These are phyloP conservation scores for Luehdorfia chinensis DNA, from an alignment of 1,140 invertebrate genomes.

Conservation along the genomic window DNA sequence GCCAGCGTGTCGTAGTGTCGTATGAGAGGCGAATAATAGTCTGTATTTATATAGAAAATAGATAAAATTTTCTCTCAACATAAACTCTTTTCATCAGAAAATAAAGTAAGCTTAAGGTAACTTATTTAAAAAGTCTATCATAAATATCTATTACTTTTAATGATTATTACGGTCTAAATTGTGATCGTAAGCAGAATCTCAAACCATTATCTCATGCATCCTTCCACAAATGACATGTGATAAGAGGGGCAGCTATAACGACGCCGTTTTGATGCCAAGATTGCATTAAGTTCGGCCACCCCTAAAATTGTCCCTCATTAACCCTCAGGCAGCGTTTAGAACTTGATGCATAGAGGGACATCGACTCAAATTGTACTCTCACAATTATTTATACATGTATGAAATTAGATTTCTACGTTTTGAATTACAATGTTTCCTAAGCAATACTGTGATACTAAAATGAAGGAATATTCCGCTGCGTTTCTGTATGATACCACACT, in stretches of 20 bases:
- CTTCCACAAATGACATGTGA: conserved; percentile 9
- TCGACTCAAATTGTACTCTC: not conserved
- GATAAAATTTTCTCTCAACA: too few species aligned
- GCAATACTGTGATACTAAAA: too few species aligned
- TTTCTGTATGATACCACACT: too few species aligned
- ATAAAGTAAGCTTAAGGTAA: too few species aligned
- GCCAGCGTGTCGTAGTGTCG: too few species aligned
- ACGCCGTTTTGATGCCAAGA: conserved; percentile 14
- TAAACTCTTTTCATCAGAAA: too few species aligned
- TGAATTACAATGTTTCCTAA: not conserved
- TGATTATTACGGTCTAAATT: not conserved
- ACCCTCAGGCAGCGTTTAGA: conserved; percentile 12
- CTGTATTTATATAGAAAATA: too few species aligned
- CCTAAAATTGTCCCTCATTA: conserved; percentile 18
- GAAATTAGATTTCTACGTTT: conserved; percentile 12
- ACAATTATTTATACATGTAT: conserved; percentile 16
- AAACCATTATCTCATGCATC: conserved; percentile 2
- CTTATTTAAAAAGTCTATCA: too few species aligned
- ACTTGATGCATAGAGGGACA: conserved; percentile 10
- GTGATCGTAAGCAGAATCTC: not conserved
- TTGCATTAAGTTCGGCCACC: conserved; percentile 18
- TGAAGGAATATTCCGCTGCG: too few species aligned
- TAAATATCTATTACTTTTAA: too few species aligned
- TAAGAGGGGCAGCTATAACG: conserved; percentile 14
- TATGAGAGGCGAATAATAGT: too few species aligned